phyloP scores from a whole-genome alignment of 2,113 vertebrate genomes.

The Neotragus pygmaeus region DNA sequence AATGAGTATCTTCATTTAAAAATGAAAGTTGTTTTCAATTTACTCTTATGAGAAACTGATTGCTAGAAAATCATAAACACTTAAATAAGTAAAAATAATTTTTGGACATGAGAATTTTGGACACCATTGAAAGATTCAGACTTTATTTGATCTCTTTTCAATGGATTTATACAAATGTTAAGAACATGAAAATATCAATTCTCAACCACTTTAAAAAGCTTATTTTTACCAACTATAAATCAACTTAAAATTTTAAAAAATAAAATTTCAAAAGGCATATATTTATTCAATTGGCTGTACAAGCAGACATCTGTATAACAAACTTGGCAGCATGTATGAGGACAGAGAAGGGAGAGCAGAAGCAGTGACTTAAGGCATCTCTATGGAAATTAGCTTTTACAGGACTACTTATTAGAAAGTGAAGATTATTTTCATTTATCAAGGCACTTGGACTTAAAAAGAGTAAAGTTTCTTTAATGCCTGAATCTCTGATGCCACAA shows the following conservation, averaged over 20 bases:
- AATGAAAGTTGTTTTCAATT: neutral
- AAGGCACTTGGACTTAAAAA: neutral
- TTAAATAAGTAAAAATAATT: neutral
- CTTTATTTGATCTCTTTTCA: slow-evolving; percentile 40
- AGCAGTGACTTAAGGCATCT: neutral
- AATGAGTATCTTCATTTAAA: neutral
- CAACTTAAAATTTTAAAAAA: neutral
- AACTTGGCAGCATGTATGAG: neutral
- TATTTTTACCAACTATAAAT: neutral
- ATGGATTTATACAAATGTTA: neutral
- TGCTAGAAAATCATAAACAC: neutral
- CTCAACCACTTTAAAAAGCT: neutral
- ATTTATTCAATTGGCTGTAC: neutral
- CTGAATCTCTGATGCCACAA: neutral
- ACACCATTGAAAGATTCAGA: neutral
- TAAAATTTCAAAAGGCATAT: neutral
- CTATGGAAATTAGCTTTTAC: neutral
- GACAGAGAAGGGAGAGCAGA: neutral
- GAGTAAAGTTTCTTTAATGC: neutral
- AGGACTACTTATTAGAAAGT: neutral
- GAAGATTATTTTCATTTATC: neutral
- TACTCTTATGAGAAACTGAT: neutral
- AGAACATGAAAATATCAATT: neutral
- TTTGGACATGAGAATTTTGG: neutral
- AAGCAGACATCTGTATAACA: neutral